Conservation (phyloP, 2,113 vertebrate genomes). For the Perca flavescens region DNA sequence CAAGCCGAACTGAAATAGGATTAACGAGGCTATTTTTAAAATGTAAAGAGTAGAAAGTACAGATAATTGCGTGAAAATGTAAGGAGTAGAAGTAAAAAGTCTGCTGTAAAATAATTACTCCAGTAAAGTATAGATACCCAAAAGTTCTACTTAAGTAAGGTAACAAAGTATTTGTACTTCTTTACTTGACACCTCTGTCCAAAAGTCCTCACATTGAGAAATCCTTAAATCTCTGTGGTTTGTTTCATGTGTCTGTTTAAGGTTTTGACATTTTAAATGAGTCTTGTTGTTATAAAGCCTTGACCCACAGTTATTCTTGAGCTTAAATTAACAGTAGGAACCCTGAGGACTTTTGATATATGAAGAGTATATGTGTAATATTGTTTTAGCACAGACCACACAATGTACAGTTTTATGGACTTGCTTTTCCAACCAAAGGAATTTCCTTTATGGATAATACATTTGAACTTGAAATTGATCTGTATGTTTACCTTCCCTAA, state of each 20-base stretch:
- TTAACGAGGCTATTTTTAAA: no score
- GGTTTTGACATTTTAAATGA: slow-evolving; percentile 3
- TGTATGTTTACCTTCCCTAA: slow-evolving; percentile 28
- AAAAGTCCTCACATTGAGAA: slow-evolving; percentile 2
- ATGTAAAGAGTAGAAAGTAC: no score
- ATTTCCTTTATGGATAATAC: background rate
- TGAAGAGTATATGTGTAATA: background rate
- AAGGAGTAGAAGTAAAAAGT: no score
- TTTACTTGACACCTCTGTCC: background rate
- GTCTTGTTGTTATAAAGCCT: background rate
- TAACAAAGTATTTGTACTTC: no score
- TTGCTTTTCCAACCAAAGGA: background rate
- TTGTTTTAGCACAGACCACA: background rate
- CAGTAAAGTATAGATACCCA: no score
- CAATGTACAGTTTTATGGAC: background rate
- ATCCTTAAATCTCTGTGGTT: slow-evolving; percentile 1
- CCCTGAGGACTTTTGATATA: background rate
- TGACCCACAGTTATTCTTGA: background rate
- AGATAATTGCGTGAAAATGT: no score
- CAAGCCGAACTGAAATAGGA: no score
- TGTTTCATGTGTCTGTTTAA: slow-evolving; percentile 1
- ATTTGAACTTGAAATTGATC: slow-evolving; percentile 19
- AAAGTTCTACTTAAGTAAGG: no score
- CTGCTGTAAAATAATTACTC: no score
- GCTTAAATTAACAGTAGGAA: background rate